Percentiles rank a stretch among this genome's conserved stretches.
Evolutionary conservation across 2,888 invertebrate genomes (phyloP).

Genomic region (Proisotoma minuta): DNA sequence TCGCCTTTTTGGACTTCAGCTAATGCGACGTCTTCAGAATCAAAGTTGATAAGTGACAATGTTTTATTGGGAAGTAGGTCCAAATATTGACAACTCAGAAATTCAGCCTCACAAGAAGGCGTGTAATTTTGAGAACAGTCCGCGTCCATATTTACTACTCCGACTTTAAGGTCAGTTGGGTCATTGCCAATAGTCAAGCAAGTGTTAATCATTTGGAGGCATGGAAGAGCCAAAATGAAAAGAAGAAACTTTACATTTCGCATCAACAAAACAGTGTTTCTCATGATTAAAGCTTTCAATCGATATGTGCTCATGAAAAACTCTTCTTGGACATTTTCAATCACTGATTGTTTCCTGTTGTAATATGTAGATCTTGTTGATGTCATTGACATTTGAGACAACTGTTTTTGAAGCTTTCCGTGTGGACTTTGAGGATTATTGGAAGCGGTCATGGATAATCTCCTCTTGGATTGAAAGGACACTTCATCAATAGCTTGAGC

Average conservation of each 20-base stretch:
- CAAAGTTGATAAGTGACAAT: slow-evolving; percentile 23
- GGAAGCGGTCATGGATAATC: slow-evolving; percentile 20
- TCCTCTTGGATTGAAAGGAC: slow-evolving; percentile 30
- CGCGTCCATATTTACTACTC: slow-evolving; percentile 33
- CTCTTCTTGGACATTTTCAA: slow-evolving; percentile 29
- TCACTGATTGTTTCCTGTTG: slow-evolving; percentile 27
- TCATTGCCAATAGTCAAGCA: slow-evolving; percentile 37
- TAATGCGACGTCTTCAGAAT: slow-evolving; percentile 30
- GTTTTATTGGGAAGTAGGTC: slow-evolving; percentile 28
- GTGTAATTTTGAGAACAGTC: slow-evolving; percentile 24
- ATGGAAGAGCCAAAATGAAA: slow-evolving; percentile 33
- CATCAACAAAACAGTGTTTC: slow-evolving; percentile 36
- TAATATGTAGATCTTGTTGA: slow-evolving; percentile 11
- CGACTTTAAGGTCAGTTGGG: slow-evolving; percentile 33
- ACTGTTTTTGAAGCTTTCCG: slow-evolving; percentile 22
- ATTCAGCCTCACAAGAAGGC: slow-evolving; percentile 6
- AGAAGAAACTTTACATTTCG: slow-evolving; percentile 59
- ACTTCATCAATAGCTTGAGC: slow-evolving; percentile 34
- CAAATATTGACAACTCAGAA: slow-evolving; percentile 32
- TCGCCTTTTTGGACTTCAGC: slow-evolving; percentile 24
- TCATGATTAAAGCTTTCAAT: slow-evolving; percentile 33
- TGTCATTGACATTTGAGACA: slow-evolving; percentile 24
- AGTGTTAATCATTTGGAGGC: slow-evolving; percentile 32
- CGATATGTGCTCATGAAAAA: slow-evolving; percentile 25
- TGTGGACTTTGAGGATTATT: slow-evolving; percentile 14